These are phyloP conservation scores for Anser cygnoides DNA, from an alignment of 2,113 vertebrate genomes.

Conservation along the genomic window DNA sequence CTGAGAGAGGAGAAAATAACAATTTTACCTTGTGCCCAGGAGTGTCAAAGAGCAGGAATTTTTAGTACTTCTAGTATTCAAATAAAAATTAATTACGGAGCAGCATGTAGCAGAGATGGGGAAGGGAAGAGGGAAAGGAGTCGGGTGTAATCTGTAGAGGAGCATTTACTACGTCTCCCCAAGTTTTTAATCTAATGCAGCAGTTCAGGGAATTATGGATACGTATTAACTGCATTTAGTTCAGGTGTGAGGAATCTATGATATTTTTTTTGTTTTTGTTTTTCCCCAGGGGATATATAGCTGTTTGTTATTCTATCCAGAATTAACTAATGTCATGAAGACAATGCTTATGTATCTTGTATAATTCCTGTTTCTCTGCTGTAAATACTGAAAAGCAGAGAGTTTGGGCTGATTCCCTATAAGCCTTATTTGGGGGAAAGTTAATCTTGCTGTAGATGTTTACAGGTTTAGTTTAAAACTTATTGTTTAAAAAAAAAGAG, in stretches of 20 bases:
- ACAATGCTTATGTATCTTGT: conserved; percentile 50
- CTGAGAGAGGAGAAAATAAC: conserved; percentile 68
- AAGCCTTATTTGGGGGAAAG: conserved; percentile 15
- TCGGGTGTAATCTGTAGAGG: conserved; percentile 28
- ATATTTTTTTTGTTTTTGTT: conserved; percentile 25
- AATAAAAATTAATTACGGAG: conserved; percentile 60
- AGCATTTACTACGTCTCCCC: conserved; percentile 55
- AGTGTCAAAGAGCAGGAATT: conserved; percentile 56
- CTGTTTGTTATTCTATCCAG: conserved; percentile 60
- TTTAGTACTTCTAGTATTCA: conserved; percentile 34
- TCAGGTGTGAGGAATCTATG: conserved; percentile 65
- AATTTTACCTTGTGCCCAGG: conserved; percentile 61
- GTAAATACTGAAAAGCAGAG: conserved; percentile 69
- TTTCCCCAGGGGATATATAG: conserved; percentile 5
- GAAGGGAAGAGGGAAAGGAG: neutral
- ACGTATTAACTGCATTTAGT: conserved; percentile 66
- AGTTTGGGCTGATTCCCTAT: conserved; percentile 18
- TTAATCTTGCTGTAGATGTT: conserved; percentile 45
- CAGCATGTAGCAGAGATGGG: neutral
- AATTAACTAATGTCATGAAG: conserved; percentile 65
- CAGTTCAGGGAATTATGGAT: conserved; percentile 55
- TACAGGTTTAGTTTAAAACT: neutral
- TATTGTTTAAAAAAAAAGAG: neutral
- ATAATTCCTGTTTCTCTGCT: conserved; percentile 61
- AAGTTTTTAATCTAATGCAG: conserved; percentile 57